A percentile compares a stretch with the other conserved stretches of the same genome.
phyloP scores from a whole-genome alignment of 2,113 vertebrate genomes.

The Gobio gobio region DNA sequence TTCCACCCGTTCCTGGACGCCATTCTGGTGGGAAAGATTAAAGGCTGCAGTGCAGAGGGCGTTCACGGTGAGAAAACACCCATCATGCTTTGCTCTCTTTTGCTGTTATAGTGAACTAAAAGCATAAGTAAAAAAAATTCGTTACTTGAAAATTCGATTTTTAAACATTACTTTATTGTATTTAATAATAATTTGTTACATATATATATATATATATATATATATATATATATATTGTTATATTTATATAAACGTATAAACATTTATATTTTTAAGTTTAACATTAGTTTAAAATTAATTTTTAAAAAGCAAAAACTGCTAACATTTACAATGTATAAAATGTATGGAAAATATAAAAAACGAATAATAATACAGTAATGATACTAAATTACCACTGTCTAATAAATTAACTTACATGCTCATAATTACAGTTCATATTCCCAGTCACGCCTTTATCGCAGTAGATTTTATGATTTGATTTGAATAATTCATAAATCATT shows the following conservation, averaged over 20 bases:
- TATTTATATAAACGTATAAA: no score
- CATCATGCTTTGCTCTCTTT: not conserved
- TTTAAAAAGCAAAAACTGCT: not conserved
- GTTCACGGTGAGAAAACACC: slow-evolving; percentile 82
- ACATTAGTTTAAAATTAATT: no score
- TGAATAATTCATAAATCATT: not conserved
- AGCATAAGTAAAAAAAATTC: not conserved
- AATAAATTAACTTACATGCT: not conserved
- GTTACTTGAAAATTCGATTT: no score
- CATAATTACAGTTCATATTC: not conserved
- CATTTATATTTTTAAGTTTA: no score
- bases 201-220: no score
- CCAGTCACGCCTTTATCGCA: not conserved
- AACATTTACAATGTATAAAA: not conserved
- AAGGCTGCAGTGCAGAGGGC: slow-evolving; percentile 94
- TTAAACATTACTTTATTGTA: no score
- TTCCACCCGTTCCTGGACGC: slow-evolving; percentile 96
- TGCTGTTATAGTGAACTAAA: not conserved
- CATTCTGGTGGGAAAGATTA: slow-evolving; percentile 92
- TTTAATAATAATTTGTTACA: no score
- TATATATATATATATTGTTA: no score
- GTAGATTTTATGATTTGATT: no score
- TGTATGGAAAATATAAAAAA: no score
- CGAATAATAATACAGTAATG: not conserved
- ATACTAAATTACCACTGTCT: not conserved